Evolutionary conservation across 2,797 vertebrate genomes (phyloP).

Genomic region (Chrysolophus pictus): DNA sequence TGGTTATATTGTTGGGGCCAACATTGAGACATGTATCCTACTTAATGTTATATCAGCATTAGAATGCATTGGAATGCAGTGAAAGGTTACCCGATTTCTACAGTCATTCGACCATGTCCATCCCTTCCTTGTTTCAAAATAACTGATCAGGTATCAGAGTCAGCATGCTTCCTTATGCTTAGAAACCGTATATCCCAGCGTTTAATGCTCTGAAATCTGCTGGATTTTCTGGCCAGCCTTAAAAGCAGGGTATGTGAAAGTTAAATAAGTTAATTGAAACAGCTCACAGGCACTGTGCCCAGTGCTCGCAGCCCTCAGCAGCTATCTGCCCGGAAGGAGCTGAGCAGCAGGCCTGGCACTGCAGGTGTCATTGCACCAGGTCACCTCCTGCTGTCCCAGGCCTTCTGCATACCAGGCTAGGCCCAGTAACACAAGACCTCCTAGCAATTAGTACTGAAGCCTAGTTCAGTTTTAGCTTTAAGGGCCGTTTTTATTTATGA

Average conservation of each 20-base stretch:
- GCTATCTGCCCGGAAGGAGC: neutral
- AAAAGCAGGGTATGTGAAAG: neutral
- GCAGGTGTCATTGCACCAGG: neutral
- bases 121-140: neutral
- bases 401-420: accelerated
- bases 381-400: neutral
- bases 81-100: neutral
- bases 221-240: neutral
- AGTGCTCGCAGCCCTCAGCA: neutral
- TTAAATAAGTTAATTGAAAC: neutral
- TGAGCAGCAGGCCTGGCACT: neutral
- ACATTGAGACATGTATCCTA: conserved; percentile 94
- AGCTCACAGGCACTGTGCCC: neutral
- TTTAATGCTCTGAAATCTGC: neutral
- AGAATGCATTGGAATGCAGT: neutral
- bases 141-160: neutral
- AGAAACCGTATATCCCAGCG: neutral
- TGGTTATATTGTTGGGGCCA: conserved; percentile 95
- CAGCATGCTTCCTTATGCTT: accelerated
- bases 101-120: neutral
- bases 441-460: neutral
- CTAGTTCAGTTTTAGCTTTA: neutral
- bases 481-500: neutral
- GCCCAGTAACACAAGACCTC: accelerated
- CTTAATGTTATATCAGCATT: neutral